phyloP scores from a whole-genome alignment of 2,797 vertebrate genomes.

The Dallia pectoralis region DNA sequence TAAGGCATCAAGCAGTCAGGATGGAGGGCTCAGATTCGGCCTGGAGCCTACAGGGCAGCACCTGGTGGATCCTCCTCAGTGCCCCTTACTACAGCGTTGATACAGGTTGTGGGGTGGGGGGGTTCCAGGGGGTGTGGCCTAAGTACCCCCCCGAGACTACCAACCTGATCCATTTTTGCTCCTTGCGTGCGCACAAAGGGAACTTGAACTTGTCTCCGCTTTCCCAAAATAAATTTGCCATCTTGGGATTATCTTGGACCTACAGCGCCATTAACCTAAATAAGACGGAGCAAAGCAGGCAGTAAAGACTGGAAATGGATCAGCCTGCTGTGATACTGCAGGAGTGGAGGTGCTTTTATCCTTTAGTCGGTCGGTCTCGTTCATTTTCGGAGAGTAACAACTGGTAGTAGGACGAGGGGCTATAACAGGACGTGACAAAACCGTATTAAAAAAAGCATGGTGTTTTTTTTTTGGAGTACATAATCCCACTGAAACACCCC shows the following conservation, averaged over 20 bases:
- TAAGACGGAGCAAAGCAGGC: conserved; percentile 51
- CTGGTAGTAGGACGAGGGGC: conserved; percentile 3
- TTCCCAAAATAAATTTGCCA: conserved; percentile 79
- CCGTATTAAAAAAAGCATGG: not conserved
- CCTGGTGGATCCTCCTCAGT: conserved; percentile 67
- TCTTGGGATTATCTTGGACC: conserved; percentile 76
- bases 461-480: not conserved
- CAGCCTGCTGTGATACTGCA: conserved; percentile 34
- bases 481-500: not conserved
- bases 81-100: conserved; percentile 66
- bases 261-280: conserved; percentile 71
- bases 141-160: conserved; percentile 56
- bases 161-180: conserved; percentile 67
- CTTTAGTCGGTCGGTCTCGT: conserved; percentile 12
- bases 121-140: conserved; percentile 33
- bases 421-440: not conserved
- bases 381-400: not conserved
- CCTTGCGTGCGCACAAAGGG: conserved; percentile 63
- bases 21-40: conserved; percentile 46
- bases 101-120: conserved; percentile 27
- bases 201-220: conserved; percentile 74
- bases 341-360: not conserved
- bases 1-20: conserved; percentile 53
- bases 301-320: conserved; percentile 46
- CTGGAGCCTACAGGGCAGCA: conserved; percentile 27